Conservation (phyloP, 2,888 invertebrate species). For the Leptopilina syphax region DNA sequence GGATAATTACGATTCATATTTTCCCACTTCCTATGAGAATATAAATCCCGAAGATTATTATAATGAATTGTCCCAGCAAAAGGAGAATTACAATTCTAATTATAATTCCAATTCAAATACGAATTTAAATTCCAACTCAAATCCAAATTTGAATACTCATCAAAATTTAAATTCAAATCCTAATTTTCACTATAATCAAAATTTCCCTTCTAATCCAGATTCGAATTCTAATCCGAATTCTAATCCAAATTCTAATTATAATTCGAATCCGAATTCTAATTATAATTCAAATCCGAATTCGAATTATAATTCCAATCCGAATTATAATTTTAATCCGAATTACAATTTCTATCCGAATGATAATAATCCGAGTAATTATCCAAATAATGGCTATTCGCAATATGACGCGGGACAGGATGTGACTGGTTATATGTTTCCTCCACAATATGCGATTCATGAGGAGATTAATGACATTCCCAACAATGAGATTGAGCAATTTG, state of each 20-base stretch:
- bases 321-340: background rate
- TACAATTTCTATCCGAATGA: background rate
- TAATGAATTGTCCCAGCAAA: background rate
- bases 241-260: too few species aligned
- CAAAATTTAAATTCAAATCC: background rate
- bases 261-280: background rate
- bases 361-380: slow-evolving; percentile 7
- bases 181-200: background rate
- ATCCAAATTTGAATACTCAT: background rate
- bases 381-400: background rate
- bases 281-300: background rate
- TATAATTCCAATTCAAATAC: background rate
- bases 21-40: slow-evolving; percentile 1
- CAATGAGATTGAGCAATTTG: slow-evolving; percentile 52
- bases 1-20: slow-evolving; percentile 42
- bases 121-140: background rate
- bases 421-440: slow-evolving; percentile 60
- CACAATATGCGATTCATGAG: slow-evolving; percentile 63
- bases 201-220: background rate
- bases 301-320: too few species aligned
- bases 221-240: background rate
- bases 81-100: background rate
- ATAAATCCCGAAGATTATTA: slow-evolving; percentile 23
- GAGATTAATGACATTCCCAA: slow-evolving; percentile 56
- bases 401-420: slow-evolving; percentile 38